These are phyloP conservation scores for Linyphia triangularis DNA, from an alignment of 2,888 invertebrate species.

Conservation along the genomic window DNA sequence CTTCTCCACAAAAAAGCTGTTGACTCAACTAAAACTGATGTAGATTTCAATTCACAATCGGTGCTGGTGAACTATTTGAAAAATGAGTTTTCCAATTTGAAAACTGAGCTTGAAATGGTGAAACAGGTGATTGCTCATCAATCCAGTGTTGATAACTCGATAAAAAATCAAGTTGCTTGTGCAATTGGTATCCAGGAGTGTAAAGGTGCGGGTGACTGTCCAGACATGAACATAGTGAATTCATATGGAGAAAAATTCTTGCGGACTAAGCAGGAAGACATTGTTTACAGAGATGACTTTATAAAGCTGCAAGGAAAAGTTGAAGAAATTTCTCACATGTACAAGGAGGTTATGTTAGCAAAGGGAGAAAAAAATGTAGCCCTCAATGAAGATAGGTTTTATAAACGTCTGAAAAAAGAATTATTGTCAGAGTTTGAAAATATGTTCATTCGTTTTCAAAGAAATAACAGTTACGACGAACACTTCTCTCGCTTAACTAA, in stretches of 20 bases:
- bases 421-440: constrained; percentile 2
- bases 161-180: neutral
- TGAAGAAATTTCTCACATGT: constrained; percentile 24
- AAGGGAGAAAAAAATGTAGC: constrained; percentile 16
- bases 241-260: neutral
- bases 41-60: neutral
- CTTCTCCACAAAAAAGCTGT: neutral
- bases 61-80: neutral
- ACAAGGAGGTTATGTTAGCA: neutral
- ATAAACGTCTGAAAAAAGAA: neutral
- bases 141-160: neutral
- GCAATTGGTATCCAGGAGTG: neutral
- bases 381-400: constrained; percentile 11
- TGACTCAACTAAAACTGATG: neutral
- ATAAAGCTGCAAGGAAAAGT: constrained; percentile 1
- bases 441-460: neutral
- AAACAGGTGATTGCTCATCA: constrained; percentile 1
- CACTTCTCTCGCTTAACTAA: neutral
- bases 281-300: neutral
- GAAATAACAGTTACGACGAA: constrained; percentile 8
- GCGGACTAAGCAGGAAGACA: neutral
- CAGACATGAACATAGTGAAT: neutral
- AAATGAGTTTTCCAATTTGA: constrained; percentile 26
- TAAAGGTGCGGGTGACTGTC: neutral
- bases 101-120: constrained; percentile 20